These are phyloP conservation scores for Lontra canadensis DNA, from an alignment of 2,113 vertebrate species.

Conservation along the genomic window DNA sequence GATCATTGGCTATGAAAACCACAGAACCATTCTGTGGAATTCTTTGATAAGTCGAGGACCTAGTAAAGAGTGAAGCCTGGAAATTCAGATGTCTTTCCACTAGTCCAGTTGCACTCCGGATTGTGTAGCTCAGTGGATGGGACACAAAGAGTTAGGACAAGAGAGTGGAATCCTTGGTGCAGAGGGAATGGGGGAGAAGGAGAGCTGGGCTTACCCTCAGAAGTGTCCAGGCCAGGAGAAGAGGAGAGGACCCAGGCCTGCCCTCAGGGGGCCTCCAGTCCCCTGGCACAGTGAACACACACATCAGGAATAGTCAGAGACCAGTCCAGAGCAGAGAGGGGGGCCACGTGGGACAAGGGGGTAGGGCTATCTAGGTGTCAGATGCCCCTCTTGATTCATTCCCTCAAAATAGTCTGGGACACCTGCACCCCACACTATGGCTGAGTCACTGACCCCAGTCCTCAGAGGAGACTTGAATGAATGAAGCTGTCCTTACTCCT, in stretches of 20 bases:
- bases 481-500: not conserved
- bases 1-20: not conserved
- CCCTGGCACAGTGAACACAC: not conserved
- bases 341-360: not conserved
- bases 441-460: conserved; percentile 55
- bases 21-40: not conserved
- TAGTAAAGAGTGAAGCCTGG: not conserved
- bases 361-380: not conserved
- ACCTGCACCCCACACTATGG: not conserved
- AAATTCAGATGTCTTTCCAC: not conserved
- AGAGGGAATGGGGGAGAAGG: not conserved
- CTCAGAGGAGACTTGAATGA: not conserved
- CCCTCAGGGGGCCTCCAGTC: not conserved
- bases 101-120: not conserved
- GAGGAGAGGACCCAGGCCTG: not conserved
- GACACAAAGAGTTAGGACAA: rapidly evolving
- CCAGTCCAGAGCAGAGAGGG: not conserved
- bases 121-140: rapidly evolving
- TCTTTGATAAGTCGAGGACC: not conserved
- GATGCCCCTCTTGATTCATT: conserved; percentile 36
- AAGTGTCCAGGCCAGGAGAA: not conserved
- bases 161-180: not conserved
- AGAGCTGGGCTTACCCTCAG: not conserved
- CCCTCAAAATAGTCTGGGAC: conserved; percentile 50
- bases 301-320: not conserved